These are phyloP conservation scores for Myrmecobius fasciatus DNA, from an alignment of 2,113 vertebrate species.

Conservation along the genomic window DNA sequence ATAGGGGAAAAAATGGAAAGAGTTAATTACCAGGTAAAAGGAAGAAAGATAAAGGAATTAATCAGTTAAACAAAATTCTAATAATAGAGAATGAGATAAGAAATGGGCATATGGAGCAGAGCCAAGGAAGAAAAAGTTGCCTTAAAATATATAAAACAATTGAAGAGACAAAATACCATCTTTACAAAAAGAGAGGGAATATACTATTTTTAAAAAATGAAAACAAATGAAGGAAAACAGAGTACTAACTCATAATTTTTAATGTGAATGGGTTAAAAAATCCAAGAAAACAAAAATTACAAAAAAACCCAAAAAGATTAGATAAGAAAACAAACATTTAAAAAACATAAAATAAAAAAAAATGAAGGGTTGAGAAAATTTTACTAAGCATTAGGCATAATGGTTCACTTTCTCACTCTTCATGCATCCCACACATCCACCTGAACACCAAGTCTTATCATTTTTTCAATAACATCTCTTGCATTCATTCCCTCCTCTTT, in stretches of 20 bases:
- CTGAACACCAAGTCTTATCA: background rate
- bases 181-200: background rate
- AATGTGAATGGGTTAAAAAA: background rate
- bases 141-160: background rate
- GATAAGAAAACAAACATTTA: background rate
- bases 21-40: background rate
- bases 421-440: background rate
- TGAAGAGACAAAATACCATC: background rate
- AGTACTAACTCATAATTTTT: background rate
- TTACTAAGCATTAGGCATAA: background rate
- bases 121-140: background rate
- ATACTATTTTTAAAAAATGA: background rate
- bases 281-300: background rate
- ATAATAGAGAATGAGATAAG: background rate
- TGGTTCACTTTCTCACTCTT: background rate
- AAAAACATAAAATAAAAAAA: background rate
- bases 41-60: background rate
- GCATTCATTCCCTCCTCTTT: background rate
- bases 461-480: background rate
- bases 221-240: background rate
- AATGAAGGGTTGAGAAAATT: background rate
- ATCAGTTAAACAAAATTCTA: background rate
- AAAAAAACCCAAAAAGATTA: background rate
- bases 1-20: background rate
- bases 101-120: background rate